Base-by-base conservation (phyloP, 2,113 vertebrate genomes). In the Oceanites oceanicus region DNA sequence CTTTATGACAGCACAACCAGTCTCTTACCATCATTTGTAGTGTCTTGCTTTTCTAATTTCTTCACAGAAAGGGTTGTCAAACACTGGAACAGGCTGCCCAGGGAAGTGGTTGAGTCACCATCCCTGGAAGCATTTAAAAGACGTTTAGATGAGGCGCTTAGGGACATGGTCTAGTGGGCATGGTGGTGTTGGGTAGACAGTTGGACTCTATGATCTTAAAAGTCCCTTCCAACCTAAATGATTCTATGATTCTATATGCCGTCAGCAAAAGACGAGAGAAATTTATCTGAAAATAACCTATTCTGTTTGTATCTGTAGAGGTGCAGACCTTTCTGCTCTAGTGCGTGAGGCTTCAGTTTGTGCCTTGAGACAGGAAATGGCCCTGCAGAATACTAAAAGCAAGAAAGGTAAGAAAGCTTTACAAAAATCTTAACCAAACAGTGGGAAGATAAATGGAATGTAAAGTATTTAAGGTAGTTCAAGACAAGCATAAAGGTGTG, bases 271-370 rank as follows among this genome's bases (percentile, higher is more conserved):
- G 17, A 47, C 1, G 4, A 47, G 22, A 70, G n/a, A 45, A 70
- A 13, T 63, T 38, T 62, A 15, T 70, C 16, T 52, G 81, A 74
- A 70, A 81, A 32, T 84, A 66, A 84, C 11, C 32, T 44, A 1
- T 58, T 77, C 18, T 89, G 38, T 70, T 53, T 95, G 58, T 92
- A n/a, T 90, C 67, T 38, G 13, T 79, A 99, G 99, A 67, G 99
- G 99, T 7, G 99, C 99, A 36, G 99, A 99, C 88, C 98, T 99
- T 94, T 99, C 99, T 0, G 99, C 99, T 12, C 95, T 99, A 6
- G 98, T 99, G 56, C 98, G 99, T 30, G 99, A 99, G 97, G 99
- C 99, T 19, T 99, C 99, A 8, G 17, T 99, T 17, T 99, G 98
- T 4, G 99, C 99, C 36, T 96, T 99, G 95, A 98, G 98, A 92